phyloP scores from a whole-genome alignment of 2,113 vertebrate genomes.

The human (Homo sapiens) region DNA sequence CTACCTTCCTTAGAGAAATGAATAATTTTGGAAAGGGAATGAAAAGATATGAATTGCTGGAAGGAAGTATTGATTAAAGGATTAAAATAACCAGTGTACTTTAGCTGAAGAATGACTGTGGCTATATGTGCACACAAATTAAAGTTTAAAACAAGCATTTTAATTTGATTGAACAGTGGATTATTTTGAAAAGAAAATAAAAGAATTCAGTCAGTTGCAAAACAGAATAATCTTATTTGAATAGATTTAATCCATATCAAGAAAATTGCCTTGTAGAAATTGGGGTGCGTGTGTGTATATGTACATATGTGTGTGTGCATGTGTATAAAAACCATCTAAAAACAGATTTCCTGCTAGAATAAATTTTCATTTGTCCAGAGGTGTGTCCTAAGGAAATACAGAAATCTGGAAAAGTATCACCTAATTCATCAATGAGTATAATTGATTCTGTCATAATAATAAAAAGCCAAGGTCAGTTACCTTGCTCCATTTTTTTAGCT shows the following conservation, averaged over 20 bases:
- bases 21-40: neutral
- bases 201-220: slow-evolving; percentile 14
- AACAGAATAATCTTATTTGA: neutral
- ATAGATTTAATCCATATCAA: slow-evolving; percentile 1
- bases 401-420: neutral
- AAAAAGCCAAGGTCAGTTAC: neutral
- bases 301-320: neutral
- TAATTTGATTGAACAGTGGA: neutral
- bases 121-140: slow-evolving; percentile 8
- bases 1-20: neutral
- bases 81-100: slow-evolving; percentile 8
- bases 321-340: neutral
- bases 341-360: neutral
- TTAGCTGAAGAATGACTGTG: slow-evolving; percentile 2
- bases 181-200: slow-evolving; percentile 44
- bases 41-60: slow-evolving; percentile 10
- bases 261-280: neutral
- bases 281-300: neutral
- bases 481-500: neutral
- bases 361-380: neutral
- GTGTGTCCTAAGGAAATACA: neutral
- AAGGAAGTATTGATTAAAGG: slow-evolving; percentile 44
- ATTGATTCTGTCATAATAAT: neutral
- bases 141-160: neutral
- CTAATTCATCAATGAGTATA: neutral